Evolutionary conservation across 1,140 invertebrate genomes (phyloP).

Genomic region (Octopus bimaculoides): DNA sequence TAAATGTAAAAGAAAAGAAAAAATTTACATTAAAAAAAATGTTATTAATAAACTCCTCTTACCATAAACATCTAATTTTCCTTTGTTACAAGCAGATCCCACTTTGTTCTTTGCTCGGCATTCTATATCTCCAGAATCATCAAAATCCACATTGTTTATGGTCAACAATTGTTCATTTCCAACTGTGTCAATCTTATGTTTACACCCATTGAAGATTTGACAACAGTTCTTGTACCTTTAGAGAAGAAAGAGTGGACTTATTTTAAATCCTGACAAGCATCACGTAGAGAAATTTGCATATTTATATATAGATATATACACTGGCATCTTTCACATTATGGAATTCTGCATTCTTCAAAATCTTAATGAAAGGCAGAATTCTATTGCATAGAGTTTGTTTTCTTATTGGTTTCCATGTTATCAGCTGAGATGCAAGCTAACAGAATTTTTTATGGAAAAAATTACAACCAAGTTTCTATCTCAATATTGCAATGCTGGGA

Average conservation of each 20-base stretch:
- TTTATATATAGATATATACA: too few species aligned
- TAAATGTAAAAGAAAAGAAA: neutral
- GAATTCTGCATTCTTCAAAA: too few species aligned
- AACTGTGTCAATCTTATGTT: constrained; percentile 86
- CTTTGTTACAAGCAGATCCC: constrained; percentile 87
- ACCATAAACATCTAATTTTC: constrained; percentile 93
- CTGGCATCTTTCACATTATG: too few species aligned
- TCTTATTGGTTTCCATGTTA: too few species aligned
- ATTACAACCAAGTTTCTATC: too few species aligned
- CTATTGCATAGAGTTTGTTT: too few species aligned
- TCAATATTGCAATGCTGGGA: too few species aligned
- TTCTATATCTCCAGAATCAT: constrained; percentile 97
- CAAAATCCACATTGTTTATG: constrained; percentile 88
- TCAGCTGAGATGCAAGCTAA: too few species aligned
- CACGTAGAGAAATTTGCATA: too few species aligned
- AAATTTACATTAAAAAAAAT: neutral
- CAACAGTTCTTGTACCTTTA: constrained; percentile 75
- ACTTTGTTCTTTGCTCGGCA: constrained; percentile 91
- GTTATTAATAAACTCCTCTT: constrained; percentile 50
- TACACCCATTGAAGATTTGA: constrained; percentile 85
- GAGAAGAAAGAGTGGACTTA: constrained; percentile 45
- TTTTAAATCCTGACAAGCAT: too few species aligned
- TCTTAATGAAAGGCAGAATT: too few species aligned
- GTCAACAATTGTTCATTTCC: constrained; percentile 78
- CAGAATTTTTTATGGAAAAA: too few species aligned